These are phyloP conservation scores for Amblyopsis rosae DNA, from an alignment of 2,113 vertebrate species.

Conservation along the genomic window DNA sequence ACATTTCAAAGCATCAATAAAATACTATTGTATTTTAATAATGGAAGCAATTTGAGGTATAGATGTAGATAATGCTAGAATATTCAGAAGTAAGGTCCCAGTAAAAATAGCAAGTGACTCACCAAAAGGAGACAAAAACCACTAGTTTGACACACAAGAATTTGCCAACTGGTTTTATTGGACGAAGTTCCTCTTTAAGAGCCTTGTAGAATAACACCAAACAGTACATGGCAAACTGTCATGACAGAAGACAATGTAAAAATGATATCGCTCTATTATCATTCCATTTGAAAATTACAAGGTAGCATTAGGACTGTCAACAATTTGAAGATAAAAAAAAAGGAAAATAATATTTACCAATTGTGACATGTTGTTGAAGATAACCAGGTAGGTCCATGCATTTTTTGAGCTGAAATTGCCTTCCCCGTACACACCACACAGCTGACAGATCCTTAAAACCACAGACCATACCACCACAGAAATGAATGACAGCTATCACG, in stretches of 20 bases:
- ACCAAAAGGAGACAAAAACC: conserved; percentile 98
- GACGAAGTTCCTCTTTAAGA: conserved; percentile 89
- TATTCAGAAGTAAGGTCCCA: not conserved
- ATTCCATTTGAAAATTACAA: not conserved
- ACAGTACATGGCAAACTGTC: conserved; percentile 98
- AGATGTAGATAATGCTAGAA: not conserved
- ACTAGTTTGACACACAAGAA: conserved; percentile 98
- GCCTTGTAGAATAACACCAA: conserved; percentile 96
- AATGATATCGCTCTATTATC: not conserved
- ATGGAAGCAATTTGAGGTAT: not conserved
- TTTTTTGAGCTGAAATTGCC: conserved; percentile 95
- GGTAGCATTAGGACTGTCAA: not conserved
- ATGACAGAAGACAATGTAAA: conserved; percentile 18
- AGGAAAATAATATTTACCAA: conserved; percentile 72
- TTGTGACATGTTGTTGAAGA: conserved; percentile 97
- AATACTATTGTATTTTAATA: not conserved
- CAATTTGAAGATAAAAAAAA: not conserved
- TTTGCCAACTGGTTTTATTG: conserved; percentile 95
- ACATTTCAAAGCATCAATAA: not conserved
- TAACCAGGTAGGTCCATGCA: conserved; percentile 98
- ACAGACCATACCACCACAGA: not conserved
- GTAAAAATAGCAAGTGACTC: conserved; percentile 52
- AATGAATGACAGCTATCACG: not conserved
- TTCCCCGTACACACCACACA: conserved; percentile 89
- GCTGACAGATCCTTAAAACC: conserved; percentile 86